Conservation (phyloP, 2,113 vertebrate species). For the Mormoops blainvillei region DNA sequence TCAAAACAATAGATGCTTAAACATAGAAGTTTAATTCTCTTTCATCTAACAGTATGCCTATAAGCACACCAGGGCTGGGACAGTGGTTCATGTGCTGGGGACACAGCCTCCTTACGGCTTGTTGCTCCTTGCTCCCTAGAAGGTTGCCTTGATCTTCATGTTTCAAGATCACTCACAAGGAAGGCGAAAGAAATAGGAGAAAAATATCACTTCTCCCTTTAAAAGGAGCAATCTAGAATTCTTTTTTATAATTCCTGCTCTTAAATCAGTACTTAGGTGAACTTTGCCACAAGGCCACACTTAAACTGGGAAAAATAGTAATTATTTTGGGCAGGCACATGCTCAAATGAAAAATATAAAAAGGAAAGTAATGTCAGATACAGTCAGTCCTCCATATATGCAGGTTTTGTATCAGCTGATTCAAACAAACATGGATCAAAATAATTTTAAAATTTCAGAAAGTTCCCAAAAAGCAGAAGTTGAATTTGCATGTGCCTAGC, state of each 20-base stretch:
- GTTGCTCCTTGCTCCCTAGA: neutral
- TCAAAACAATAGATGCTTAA: neutral
- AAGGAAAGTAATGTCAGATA: neutral
- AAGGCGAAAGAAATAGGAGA: neutral
- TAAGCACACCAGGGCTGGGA: neutral
- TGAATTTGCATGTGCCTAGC: neutral
- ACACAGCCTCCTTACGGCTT: neutral
- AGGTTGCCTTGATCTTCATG: neutral
- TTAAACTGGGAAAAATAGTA: neutral
- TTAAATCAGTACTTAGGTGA: neutral
- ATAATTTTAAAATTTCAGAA: neutral
- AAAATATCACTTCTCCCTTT: neutral
- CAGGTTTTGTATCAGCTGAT: neutral
- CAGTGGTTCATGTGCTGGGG: neutral
- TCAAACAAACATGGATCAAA: neutral
- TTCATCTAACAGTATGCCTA: neutral
- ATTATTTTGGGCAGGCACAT: neutral
- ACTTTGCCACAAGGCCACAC: neutral
- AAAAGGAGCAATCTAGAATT: neutral
- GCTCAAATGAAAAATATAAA: neutral
- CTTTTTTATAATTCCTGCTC: neutral
- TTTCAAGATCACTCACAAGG: neutral
- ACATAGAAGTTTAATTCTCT: neutral
- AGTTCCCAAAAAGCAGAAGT: neutral
- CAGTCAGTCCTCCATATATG: neutral